A percentile compares a stretch with the other conserved stretches of the same genome.
Evolutionary conservation across 2,797 vertebrate species (phyloP).

Genomic region (Phyllotis vaccarum): DNA sequence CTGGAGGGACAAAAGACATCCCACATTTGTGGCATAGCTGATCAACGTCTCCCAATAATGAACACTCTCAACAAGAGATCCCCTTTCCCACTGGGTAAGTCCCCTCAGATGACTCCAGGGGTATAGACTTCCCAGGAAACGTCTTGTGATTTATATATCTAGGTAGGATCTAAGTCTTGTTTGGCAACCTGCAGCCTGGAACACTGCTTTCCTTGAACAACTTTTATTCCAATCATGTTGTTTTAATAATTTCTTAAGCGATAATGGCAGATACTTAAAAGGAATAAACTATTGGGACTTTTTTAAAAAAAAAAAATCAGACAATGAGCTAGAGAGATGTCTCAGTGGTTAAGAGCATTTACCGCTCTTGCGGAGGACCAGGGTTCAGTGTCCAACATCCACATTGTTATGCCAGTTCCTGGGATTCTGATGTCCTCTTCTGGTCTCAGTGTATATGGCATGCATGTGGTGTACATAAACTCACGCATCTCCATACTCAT

Average conservation of each 20-base stretch:
- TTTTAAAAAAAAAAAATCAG: background rate
- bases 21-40: background rate
- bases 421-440: background rate
- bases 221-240: background rate
- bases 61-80: background rate
- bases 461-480: background rate
- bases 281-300: background rate
- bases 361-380: background rate
- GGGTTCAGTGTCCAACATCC: background rate
- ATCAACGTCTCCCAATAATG: background rate
- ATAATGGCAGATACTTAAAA: background rate
- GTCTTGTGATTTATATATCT: background rate
- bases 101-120: background rate
- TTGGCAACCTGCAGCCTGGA: background rate
- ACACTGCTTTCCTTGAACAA: background rate
- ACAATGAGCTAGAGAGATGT: background rate
- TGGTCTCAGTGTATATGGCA: background rate
- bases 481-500: background rate
- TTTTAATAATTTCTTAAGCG: constrained; percentile 25
- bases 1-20: background rate
- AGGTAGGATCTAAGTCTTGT: background rate
- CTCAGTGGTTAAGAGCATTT: background rate
- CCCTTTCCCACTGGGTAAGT: background rate
- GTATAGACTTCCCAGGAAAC: background rate
- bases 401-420: background rate